Percentiles rank a stretch among this genome's conserved stretches.
These are phyloP conservation scores for Genyomyrus donnyi DNA, from an alignment of 2,113 vertebrate genomes.

Conservation along the genomic window DNA sequence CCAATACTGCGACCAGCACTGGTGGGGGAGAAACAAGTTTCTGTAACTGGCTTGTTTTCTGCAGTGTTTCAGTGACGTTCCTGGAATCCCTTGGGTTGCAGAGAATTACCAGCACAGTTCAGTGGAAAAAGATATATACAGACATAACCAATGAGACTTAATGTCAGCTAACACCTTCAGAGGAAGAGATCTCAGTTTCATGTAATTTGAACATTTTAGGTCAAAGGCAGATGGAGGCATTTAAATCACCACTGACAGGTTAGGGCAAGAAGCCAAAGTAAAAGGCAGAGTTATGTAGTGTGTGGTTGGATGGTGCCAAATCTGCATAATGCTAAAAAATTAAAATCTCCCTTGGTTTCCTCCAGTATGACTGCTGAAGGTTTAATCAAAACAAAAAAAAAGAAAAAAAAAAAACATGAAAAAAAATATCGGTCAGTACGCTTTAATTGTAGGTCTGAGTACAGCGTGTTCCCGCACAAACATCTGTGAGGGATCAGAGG, in stretches of 20 bases:
- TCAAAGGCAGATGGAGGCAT: constrained; percentile 20
- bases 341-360: neutral
- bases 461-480: constrained; percentile 99
- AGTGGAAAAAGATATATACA: neutral
- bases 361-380: constrained; percentile 37
- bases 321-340: neutral
- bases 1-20: neutral
- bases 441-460: constrained; percentile 99
- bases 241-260: constrained; percentile 17
- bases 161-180: neutral
- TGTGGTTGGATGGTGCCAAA: neutral
- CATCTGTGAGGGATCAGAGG: constrained; percentile 98
- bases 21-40: neutral
- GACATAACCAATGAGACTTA: neutral
- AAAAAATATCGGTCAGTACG: constrained; percentile 80
- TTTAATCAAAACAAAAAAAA: constrained; percentile 59
- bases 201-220: constrained; percentile 15
- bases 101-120: neutral
- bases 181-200: constrained; percentile 9
- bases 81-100: neutral
- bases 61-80: neutral
- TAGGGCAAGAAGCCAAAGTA: constrained; percentile 29
- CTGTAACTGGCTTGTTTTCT: neutral
- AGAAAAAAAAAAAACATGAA: constrained; percentile 37
- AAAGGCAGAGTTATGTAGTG: constrained; percentile 10